A percentile compares a stretch with the other conserved stretches of the same genome.
Evolutionary conservation across 2,797 vertebrate species (phyloP).

Genomic region (Hydrolagus colliei): DNA sequence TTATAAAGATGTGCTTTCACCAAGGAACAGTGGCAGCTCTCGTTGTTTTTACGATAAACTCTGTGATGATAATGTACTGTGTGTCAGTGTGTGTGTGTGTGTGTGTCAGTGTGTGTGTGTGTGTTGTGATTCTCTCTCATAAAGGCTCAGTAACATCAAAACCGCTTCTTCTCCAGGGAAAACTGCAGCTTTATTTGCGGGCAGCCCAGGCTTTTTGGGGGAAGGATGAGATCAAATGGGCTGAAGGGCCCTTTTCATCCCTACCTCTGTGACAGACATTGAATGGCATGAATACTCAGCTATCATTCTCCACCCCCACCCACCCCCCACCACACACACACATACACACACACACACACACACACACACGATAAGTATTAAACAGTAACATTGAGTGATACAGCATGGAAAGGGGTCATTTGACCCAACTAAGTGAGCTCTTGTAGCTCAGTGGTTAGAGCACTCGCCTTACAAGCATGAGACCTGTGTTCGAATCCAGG

Average conservation of each 20-base stretch:
- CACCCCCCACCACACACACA: too few relatives aligned
- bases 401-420: too few relatives aligned
- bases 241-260: too few relatives aligned
- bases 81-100: too few relatives aligned
- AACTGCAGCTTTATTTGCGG: neutral
- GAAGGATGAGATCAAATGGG: neutral
- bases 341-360: too few relatives aligned
- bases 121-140: neutral
- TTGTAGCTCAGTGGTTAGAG: too few relatives aligned
- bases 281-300: too few relatives aligned
- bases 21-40: conserved; percentile 18
- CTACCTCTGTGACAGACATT: too few relatives aligned
- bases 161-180: neutral
- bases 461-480: too few relatives aligned
- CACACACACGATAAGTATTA: neutral
- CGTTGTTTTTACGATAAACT: neutral
- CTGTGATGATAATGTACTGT: neutral
- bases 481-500: too few relatives aligned
- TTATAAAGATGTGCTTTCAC: neutral
- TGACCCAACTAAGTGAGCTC: too few relatives aligned
- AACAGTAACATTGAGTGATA: neutral
- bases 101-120: neutral
- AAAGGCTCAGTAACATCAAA: neutral
- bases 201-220: neutral
- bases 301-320: too few relatives aligned